phyloP scores from a whole-genome alignment of 2,888 invertebrate species.

The Apamea monoglypha region DNA sequence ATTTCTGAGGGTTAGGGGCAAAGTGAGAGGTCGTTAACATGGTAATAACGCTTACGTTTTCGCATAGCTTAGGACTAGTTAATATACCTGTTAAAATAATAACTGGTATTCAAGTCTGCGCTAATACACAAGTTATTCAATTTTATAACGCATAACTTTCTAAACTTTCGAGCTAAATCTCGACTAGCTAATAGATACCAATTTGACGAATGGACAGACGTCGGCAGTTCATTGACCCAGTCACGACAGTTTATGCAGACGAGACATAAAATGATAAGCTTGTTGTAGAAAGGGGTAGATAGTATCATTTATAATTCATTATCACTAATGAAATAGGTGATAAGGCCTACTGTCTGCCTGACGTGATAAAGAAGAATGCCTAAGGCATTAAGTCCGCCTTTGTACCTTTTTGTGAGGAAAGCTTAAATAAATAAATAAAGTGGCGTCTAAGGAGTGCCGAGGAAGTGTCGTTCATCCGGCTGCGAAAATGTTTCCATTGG shows the following conservation, averaged over 20 bases:
- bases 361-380: no score
- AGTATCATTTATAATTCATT: neutral
- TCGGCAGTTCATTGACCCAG: slow-evolving; percentile 47
- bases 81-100: slow-evolving; percentile 8
- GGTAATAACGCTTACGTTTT: neutral
- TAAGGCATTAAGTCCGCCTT: no score
- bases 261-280: neutral
- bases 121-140: slow-evolving; percentile 40
- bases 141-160: slow-evolving; percentile 60
- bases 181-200: slow-evolving; percentile 28
- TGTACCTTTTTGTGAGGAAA: no score
- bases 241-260: slow-evolving; percentile 3
- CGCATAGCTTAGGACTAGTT: neutral
- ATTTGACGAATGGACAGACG: slow-evolving; percentile 50
- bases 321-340: slow-evolving; percentile 8
- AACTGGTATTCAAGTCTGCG: slow-evolving; percentile 13
- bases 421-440: neutral
- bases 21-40: neutral
- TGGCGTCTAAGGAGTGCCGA: neutral
- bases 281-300: neutral
- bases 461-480: neutral
- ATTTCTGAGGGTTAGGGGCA: neutral
- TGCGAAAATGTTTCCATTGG: neutral
- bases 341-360: neutral
- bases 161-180: slow-evolving; percentile 65